A percentile compares a stretch with the other conserved stretches of the same genome.
Evolutionary conservation across 1,140 invertebrate species (phyloP).

Genomic region (Vanessa tameamea): DNA sequence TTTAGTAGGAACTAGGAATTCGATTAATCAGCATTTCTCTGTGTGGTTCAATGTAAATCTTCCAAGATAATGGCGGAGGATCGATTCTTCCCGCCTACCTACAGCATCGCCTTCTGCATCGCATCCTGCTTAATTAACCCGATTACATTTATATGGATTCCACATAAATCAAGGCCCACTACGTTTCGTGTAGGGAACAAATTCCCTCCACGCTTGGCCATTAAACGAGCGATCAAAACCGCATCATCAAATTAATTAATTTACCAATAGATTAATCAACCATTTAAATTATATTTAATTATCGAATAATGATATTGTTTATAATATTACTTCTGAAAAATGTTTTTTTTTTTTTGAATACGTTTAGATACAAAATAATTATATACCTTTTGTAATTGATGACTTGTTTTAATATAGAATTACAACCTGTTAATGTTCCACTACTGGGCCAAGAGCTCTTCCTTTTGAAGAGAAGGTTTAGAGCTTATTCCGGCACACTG

Average conservation of each 20-base stretch:
- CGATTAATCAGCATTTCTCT: not conserved
- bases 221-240: not conserved
- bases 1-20: not conserved
- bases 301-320: too few relatives aligned
- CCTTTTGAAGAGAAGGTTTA: too few relatives aligned
- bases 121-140: constrained; percentile 10
- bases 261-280: too few relatives aligned
- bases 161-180: constrained; percentile 19
- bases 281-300: too few relatives aligned
- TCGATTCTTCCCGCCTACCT: not conserved
- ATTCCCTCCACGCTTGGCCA: not conserved
- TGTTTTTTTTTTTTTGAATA: too few relatives aligned
- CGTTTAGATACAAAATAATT: too few relatives aligned
- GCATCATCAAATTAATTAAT: not conserved
- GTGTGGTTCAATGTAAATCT: constrained; percentile 7
- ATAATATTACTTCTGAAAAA: too few relatives aligned
- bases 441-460: too few relatives aligned
- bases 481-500: too few relatives aligned
- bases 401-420: too few relatives aligned
- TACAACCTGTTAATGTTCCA: too few relatives aligned
- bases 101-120: constrained; percentile 8
- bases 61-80: not conserved
- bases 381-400: too few relatives aligned
- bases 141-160: constrained; percentile 19
- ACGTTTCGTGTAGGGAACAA: constrained; percentile 6